Conservation (phyloP, 1,140 invertebrate species). For the Ostrea denselamellosa region DNA sequence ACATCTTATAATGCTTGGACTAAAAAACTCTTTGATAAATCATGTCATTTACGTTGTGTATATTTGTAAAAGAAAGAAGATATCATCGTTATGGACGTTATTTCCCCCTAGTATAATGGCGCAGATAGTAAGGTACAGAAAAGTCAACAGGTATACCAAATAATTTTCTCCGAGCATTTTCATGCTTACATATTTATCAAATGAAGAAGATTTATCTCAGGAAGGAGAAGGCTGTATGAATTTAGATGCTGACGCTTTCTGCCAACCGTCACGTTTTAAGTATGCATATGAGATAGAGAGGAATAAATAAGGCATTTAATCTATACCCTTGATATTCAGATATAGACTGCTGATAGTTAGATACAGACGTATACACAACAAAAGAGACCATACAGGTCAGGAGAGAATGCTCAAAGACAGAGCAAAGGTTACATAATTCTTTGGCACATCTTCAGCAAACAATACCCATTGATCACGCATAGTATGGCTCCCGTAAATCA, state of each 20-base stretch:
- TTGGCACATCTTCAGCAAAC: constrained; percentile 29
- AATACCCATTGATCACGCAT: constrained; percentile 32
- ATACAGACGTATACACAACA: background rate
- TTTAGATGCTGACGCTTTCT: background rate
- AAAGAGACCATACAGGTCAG: background rate
- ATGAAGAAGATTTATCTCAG: background rate
- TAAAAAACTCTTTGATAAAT: too few relatives aligned
- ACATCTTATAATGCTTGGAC: too few relatives aligned
- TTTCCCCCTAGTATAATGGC: too few relatives aligned
- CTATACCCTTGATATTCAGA: constrained; percentile 25
- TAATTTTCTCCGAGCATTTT: too few relatives aligned
- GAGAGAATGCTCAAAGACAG: background rate
- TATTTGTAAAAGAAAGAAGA: too few relatives aligned
- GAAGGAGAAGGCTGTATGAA: background rate
- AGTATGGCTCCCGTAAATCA: constrained; percentile 5
- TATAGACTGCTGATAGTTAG: background rate
- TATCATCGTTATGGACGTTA: too few relatives aligned
- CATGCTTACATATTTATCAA: background rate
- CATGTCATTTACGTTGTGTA: too few relatives aligned
- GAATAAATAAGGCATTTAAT: background rate
- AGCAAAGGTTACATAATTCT: constrained; percentile 36
- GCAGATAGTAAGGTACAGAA: too few relatives aligned
- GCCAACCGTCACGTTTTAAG: background rate
- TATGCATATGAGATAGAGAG: background rate
- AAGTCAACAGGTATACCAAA: too few relatives aligned